A percentile compares a stretch with the other conserved stretches of the same genome.
phyloP scores from a whole-genome alignment of 2,888 invertebrate genomes.

The Odiellus spinosus region DNA sequence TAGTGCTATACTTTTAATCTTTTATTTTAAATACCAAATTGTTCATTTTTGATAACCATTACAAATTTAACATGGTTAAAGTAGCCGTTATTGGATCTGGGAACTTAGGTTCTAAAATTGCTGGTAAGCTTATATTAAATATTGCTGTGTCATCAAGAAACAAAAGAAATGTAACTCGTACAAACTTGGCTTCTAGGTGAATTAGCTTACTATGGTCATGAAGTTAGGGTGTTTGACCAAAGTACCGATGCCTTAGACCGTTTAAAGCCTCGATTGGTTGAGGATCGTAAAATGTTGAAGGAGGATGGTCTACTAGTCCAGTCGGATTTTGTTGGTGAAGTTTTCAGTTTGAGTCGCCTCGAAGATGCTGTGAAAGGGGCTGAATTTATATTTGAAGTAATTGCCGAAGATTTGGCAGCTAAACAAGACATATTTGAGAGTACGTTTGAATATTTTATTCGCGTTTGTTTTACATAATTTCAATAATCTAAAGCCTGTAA shows the following conservation, averaged over 20 bases:
- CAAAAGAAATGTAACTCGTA: too few relatives aligned
- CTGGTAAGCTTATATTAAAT: too few relatives aligned
- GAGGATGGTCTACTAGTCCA: slow-evolving; percentile 30
- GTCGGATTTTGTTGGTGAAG: slow-evolving; percentile 30
- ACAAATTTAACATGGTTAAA: not conserved
- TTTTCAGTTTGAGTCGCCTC: slow-evolving; percentile 31
- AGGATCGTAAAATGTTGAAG: slow-evolving; percentile 29
- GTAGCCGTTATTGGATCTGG: not conserved
- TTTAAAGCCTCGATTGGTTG: slow-evolving; percentile 28
- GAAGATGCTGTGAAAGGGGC: slow-evolving; percentile 33
- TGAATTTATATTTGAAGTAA: slow-evolving; percentile 33
- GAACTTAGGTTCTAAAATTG: not conserved
- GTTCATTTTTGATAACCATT: not conserved
- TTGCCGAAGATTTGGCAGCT: slow-evolving; percentile 30
- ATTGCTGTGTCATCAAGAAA: too few relatives aligned
- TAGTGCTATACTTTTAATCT: too few relatives aligned
- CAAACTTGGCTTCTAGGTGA: slow-evolving; percentile 25
- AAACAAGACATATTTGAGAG: slow-evolving; percentile 33
- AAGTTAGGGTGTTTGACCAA: slow-evolving; percentile 32
- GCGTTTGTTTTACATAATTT: not conserved
- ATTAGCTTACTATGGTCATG: slow-evolving; percentile 33
- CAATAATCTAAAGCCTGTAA: not conserved
- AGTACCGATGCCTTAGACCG: slow-evolving; percentile 26
- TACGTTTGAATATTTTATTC: slow-evolving; percentile 8
- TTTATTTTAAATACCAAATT: too few relatives aligned